phyloP scores from a whole-genome alignment of 2,113 vertebrate genomes.

The Narcine bancroftii region DNA sequence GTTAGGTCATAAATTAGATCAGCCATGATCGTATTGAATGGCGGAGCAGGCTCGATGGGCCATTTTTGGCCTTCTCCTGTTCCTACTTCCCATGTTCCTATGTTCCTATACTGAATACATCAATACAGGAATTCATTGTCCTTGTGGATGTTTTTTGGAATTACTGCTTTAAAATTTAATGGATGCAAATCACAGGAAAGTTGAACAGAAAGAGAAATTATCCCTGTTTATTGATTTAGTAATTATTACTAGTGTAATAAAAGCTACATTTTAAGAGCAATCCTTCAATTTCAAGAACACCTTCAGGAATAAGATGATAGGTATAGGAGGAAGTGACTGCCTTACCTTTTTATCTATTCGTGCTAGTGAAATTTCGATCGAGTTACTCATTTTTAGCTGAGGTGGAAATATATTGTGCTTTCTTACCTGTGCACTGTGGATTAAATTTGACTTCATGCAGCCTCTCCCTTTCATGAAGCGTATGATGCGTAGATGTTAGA shows the following conservation, averaged over 20 bases:
- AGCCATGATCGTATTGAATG: too few relatives aligned
- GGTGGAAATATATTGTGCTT: neutral
- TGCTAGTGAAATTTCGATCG: neutral
- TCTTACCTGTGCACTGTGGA: neutral
- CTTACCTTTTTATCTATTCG: neutral
- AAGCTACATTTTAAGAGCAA: neutral
- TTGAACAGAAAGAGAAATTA: neutral
- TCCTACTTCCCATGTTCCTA: too few relatives aligned
- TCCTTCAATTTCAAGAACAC: neutral
- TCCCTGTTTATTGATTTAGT: neutral
- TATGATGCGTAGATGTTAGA: too few relatives aligned
- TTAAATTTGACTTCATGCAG: neutral
- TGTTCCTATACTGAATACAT: too few relatives aligned
- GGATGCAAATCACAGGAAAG: neutral
- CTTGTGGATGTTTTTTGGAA: neutral
- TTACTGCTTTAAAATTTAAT: neutral
- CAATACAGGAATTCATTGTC: neutral
- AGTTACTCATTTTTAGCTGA: neutral
- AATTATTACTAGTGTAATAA: neutral
- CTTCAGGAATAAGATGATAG: neutral
- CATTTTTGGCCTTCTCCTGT: too few relatives aligned
- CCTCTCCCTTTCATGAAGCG: neutral
- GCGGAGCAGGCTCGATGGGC: too few relatives aligned
- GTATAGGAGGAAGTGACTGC: neutral
- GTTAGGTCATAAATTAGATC: too few relatives aligned